Evolutionary conservation across 2,113 vertebrate species (phyloP).

Genomic region (Stercorarius parasiticus): DNA sequence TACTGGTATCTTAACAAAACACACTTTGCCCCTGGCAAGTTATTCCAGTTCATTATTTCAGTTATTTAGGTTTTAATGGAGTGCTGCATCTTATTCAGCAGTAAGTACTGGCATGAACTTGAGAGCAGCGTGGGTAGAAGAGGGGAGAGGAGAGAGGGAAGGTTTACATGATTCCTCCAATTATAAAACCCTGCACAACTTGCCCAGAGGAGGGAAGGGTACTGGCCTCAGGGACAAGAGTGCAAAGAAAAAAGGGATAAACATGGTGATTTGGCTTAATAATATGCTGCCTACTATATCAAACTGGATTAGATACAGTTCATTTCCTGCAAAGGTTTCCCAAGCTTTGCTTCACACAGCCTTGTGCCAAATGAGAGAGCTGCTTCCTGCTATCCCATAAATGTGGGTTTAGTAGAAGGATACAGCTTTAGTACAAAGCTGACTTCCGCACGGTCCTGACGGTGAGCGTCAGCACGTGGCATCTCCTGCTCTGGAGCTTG

Average conservation of each 20-base stretch:
- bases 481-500: not conserved
- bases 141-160: not conserved
- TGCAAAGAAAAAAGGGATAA: conserved; percentile 22
- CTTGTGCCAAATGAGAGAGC: not conserved
- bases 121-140: not conserved
- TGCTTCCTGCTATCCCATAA: not conserved
- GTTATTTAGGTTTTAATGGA: conserved; percentile 22
- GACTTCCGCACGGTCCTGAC: not conserved
- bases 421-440: not conserved
- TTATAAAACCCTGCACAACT: not conserved
- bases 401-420: not conserved
- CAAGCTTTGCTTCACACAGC: not conserved
- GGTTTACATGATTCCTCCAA: not conserved
- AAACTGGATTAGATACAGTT: conserved; percentile 53
- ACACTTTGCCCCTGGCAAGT: not conserved
- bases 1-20: conserved; percentile 46
- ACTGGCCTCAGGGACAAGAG: not conserved
- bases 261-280: conserved; percentile 34
- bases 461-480: not conserved
- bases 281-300: conserved; percentile 11
- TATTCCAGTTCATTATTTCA: conserved; percentile 29
- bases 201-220: not conserved
- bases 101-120: not conserved
- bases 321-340: conserved; percentile 26
- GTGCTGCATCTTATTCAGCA: not conserved